Conservation (phyloP, 23 tunicate species). For the Clavelina lepadiformis region DNA sequence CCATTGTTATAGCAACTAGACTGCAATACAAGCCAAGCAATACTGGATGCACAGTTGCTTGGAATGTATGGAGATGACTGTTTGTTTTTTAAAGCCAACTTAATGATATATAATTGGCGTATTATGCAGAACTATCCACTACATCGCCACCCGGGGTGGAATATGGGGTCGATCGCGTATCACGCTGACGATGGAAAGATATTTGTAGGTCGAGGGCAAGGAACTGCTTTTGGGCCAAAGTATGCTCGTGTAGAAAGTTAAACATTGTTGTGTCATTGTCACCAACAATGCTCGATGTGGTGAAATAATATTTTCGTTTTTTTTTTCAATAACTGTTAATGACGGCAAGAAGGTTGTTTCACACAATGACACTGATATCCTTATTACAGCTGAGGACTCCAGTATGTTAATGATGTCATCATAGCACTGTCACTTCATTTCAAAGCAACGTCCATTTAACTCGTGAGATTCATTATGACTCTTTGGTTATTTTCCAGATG, state of each 20-base stretch:
- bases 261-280: not conserved
- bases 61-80: no score
- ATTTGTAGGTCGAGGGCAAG: constrained; percentile 63
- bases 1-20: no score
- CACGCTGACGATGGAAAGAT: constrained; percentile 80
- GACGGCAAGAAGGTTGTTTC: no score
- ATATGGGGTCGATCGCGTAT: constrained; percentile 57
- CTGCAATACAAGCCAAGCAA: no score
- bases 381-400: no score
- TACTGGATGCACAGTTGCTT: no score
- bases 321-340: not conserved
- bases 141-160: constrained; percentile 75
- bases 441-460: no score
- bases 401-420: no score
- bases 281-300: not conserved
- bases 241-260: not conserved
- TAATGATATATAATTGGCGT: no score
- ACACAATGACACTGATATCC: no score
- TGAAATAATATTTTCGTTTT: not conserved
- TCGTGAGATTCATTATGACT: no score
- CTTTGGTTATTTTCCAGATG: constrained; percentile 35
- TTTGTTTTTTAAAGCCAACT: not conserved
- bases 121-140: constrained; percentile 51
- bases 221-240: constrained; percentile 57
- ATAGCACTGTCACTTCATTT: no score